phyloP scores from a whole-genome alignment of 2,888 invertebrate species.

The Zygaena filipendulae region DNA sequence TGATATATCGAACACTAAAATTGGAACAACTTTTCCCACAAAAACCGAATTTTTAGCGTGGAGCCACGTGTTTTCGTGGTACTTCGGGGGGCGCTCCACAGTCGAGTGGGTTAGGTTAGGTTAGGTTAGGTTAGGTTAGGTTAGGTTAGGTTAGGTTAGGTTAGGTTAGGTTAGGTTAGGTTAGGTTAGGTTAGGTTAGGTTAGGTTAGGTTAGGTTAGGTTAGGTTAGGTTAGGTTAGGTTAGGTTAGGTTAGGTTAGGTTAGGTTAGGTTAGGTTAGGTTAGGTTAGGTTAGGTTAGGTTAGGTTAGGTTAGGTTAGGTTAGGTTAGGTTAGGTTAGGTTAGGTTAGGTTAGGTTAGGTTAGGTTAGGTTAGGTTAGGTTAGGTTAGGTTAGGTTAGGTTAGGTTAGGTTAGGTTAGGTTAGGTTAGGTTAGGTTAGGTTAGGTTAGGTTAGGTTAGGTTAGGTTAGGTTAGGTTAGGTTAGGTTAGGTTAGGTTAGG shows the following conservation, averaged over 20 bases:
- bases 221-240: constrained; percentile 15
- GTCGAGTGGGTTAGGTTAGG: too few species aligned
- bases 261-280: constrained; percentile 3
- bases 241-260: constrained; percentile 8
- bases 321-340: constrained; percentile 10
- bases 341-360: constrained; percentile 15
- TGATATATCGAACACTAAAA: too few species aligned
- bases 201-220: constrained; percentile 9
- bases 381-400: constrained; percentile 11
- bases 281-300: constrained; percentile 4
- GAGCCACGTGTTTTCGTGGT: too few species aligned
- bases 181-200: constrained; percentile 13
- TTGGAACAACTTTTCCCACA: too few species aligned
- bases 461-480: constrained; percentile 13
- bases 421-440: constrained; percentile 15
- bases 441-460: constrained; percentile 12
- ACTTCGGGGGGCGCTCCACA: too few species aligned
- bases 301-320: constrained; percentile 3
- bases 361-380: constrained; percentile 14
- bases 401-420: constrained; percentile 14
- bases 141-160: constrained; percentile 17
- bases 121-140: constrained; percentile 15
- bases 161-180: constrained; percentile 14
- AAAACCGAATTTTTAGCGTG: too few species aligned
- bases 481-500: constrained; percentile 16